Evolutionary conservation across 2,113 vertebrate species (phyloP).

Genomic region (Calyptommatus sinebrachiatus): DNA sequence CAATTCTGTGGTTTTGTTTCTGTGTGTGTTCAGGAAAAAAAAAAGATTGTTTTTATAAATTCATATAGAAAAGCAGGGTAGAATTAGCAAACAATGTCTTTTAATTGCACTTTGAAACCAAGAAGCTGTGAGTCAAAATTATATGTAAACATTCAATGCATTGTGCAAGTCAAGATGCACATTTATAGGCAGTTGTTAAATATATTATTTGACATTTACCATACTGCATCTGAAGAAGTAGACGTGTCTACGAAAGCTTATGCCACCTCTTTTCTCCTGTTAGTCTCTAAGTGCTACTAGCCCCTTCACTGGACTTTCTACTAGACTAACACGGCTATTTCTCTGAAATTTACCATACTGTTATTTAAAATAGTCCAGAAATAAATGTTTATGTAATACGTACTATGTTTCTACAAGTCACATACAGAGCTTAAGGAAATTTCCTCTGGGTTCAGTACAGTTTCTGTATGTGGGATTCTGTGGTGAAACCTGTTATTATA

Average conservation of each 20-base stretch:
- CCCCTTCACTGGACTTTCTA: no score
- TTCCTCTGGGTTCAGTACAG: background rate
- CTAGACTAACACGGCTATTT: no score
- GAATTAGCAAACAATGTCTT: constrained; percentile 15
- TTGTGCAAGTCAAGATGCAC: constrained; percentile 3
- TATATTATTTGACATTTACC: constrained; percentile 2
- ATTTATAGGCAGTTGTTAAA: background rate
- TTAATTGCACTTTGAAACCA: background rate
- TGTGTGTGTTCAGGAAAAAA: background rate
- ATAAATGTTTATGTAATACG: constrained; percentile 15
- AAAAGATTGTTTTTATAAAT: constrained; percentile 6
- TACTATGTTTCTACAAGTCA: background rate
- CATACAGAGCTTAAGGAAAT: background rate
- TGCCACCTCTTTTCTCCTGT: no score
- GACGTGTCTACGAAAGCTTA: no score
- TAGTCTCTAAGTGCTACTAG: no score
- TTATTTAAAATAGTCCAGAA: constrained; percentile 40
- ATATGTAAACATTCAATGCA: background rate
- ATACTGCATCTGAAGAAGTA: no score
- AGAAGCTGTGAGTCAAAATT: background rate
- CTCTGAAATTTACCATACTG: background rate
- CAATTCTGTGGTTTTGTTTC: constrained; percentile 3
- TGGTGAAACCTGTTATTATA: constrained; percentile 4
- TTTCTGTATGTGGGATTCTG: constrained; percentile 22
- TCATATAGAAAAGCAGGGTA: constrained; percentile 12